phyloP scores from a whole-genome alignment of 2,113 vertebrate genomes.

The Chrysemys picta region DNA sequence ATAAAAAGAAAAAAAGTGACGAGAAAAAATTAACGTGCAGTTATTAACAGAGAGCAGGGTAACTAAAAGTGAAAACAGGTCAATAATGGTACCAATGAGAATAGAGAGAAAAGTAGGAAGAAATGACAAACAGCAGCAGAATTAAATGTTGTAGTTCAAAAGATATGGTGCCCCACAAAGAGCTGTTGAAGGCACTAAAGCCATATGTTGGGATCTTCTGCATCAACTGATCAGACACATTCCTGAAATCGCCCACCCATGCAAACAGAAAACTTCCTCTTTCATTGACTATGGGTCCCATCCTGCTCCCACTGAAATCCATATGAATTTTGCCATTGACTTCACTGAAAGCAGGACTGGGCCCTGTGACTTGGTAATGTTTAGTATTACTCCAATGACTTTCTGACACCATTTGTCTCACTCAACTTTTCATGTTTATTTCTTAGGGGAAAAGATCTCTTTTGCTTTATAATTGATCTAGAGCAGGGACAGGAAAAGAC shows the following conservation, averaged over 20 bases:
- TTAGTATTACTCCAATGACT: not conserved
- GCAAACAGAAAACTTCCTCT: not conserved
- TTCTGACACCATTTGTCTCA: not conserved
- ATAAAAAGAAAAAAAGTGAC: not conserved
- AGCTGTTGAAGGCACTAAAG: not conserved
- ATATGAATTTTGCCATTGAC: not conserved
- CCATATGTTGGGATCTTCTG: not conserved
- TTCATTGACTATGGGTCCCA: not conserved
- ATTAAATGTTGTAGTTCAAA: not conserved
- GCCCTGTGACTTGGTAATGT: not conserved
- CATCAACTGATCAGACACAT: not conserved
- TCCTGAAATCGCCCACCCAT: not conserved
- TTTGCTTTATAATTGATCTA: not conserved
- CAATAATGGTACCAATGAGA: not conserved
- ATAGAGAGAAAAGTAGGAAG: not conserved
- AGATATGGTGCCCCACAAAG: not conserved
- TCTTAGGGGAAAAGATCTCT: not conserved
- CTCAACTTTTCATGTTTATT: not conserved
- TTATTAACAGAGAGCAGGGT: not conserved
- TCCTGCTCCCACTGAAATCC: not conserved
- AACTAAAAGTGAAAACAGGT: not conserved
- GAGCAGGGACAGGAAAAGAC: not conserved
- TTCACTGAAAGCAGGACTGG: not conserved
- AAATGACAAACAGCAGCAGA: not conserved
- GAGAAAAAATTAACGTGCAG: not conserved